These are phyloP conservation scores for Euzophera pinguis DNA, from an alignment of 2,888 invertebrate genomes.

Conservation along the genomic window DNA sequence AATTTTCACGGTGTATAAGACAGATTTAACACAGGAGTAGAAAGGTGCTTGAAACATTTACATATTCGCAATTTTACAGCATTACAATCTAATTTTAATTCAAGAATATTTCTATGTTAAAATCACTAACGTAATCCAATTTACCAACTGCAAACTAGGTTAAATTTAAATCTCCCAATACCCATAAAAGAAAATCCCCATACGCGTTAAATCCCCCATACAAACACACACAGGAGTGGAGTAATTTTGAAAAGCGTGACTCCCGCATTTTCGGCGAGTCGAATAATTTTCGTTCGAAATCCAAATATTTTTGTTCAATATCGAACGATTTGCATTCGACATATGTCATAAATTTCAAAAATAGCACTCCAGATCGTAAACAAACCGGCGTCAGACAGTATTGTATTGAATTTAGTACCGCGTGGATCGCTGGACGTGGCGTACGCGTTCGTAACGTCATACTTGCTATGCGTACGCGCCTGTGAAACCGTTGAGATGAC, in stretches of 20 bases:
- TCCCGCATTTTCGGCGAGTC: too few relatives aligned
- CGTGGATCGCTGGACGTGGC: slow-evolving; percentile 1
- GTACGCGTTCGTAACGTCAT: slow-evolving; percentile 13
- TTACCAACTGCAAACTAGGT: neutral
- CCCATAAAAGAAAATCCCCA: neutral
- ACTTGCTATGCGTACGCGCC: neutral
- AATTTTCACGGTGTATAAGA: too few relatives aligned
- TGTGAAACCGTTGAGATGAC: neutral
- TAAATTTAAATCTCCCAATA: neutral
- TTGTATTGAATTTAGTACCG: neutral
- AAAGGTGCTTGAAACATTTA: too few relatives aligned
- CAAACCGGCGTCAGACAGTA: neutral
- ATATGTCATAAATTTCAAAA: too few relatives aligned
- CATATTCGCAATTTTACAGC: too few relatives aligned
- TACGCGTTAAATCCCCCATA: slow-evolving; percentile 3
- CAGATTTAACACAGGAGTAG: too few relatives aligned
- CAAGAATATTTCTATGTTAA: neutral
- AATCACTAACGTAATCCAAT: neutral
- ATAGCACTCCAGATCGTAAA: slow-evolving; percentile 3
- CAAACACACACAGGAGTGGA: too few relatives aligned
- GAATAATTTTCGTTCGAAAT: too few relatives aligned
- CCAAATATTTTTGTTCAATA: too few relatives aligned
- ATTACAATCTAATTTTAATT: neutral
- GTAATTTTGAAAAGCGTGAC: too few relatives aligned
- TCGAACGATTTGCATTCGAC: too few relatives aligned